A percentile compares a stretch with the other conserved stretches of the same genome.
Evolutionary conservation across 1,140 invertebrate genomes (phyloP).

Genomic region (Atta cephalotes): DNA sequence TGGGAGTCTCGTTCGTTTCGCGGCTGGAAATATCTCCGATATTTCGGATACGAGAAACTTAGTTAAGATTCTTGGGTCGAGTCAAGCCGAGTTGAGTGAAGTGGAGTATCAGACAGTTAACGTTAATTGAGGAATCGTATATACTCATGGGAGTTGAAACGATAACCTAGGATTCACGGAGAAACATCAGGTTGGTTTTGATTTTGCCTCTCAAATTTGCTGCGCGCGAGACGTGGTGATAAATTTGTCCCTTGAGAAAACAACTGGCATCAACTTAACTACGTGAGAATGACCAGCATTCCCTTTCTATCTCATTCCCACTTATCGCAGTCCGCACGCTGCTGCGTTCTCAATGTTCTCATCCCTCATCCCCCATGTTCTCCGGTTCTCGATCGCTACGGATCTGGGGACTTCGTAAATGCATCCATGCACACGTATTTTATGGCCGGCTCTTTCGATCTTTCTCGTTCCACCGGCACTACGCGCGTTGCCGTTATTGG

Average conservation of each 20-base stretch:
- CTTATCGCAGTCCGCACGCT: background rate
- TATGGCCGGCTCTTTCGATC: constrained; percentile 75
- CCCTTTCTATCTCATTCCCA: constrained; percentile 16
- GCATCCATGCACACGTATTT: constrained; percentile 81
- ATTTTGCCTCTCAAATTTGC: constrained; percentile 68
- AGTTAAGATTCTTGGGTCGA: constrained; percentile 65
- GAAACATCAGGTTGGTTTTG: constrained; percentile 54
- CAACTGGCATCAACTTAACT: constrained; percentile 72
- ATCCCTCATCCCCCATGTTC: constrained; percentile 59
- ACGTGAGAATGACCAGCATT: constrained; percentile 29
- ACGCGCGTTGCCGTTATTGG: constrained; percentile 25
- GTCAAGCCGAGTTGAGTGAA: constrained; percentile 4
- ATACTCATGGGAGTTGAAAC: background rate
- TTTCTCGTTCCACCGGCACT: background rate
- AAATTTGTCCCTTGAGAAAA: constrained; percentile 79
- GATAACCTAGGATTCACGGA: constrained; percentile 2
- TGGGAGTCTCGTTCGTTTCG: constrained; percentile 15
- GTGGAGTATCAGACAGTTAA: background rate
- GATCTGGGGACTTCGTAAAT: constrained; percentile 73
- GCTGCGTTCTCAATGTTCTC: constrained; percentile 46
- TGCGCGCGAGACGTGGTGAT: constrained; percentile 70
- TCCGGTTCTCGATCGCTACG: constrained; percentile 30
- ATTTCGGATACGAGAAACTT: constrained; percentile 58
- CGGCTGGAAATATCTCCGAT: constrained; percentile 4
- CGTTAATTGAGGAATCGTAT: constrained; percentile 61